Evolutionary conservation across 2,888 invertebrate genomes (phyloP).

Genomic region (Tryphoninae sp.): DNA sequence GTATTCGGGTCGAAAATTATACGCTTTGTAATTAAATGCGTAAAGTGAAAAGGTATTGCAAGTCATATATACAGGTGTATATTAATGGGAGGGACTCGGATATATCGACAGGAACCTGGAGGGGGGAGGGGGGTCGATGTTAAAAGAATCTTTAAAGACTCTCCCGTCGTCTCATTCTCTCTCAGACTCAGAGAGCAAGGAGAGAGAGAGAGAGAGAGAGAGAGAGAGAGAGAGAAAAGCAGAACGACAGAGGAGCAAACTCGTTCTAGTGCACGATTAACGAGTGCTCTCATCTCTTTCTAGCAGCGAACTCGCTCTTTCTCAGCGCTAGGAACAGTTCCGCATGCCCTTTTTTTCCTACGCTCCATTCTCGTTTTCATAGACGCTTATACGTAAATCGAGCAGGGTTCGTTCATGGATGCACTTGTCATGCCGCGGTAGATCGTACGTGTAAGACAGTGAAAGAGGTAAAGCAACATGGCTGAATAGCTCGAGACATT

Average conservation of each 20-base stretch:
- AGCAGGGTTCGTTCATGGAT: constrained; percentile 44
- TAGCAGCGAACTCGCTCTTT: constrained; percentile 21
- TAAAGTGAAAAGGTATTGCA: constrained; percentile 8
- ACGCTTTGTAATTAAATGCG: constrained; percentile 25
- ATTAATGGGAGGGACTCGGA: constrained; percentile 25
- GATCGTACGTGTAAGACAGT: constrained; percentile 25
- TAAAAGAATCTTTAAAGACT: constrained; percentile 26
- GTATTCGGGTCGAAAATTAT: constrained; percentile 51
- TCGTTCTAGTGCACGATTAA: constrained; percentile 36
- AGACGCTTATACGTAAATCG: constrained; percentile 19
- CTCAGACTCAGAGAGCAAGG: too few relatives aligned
- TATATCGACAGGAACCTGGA: constrained; percentile 19
- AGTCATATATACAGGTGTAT: constrained; percentile 11
- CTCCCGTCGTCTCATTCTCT: too few relatives aligned
- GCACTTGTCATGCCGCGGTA: constrained; percentile 54
- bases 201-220: too few relatives aligned
- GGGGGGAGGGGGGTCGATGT: too few relatives aligned
- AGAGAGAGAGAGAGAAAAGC: not conserved
- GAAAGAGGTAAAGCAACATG: constrained; percentile 18
- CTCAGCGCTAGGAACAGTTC: not conserved
- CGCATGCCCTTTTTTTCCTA: constrained; percentile 4
- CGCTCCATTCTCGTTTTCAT: constrained; percentile 15
- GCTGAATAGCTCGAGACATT: constrained; percentile 62
- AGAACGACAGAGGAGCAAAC: constrained; percentile 10
- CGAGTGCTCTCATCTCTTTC: constrained; percentile 53